Conservation (phyloP, 1,140 invertebrate species). For the Aphaenogaster floridana region DNA sequence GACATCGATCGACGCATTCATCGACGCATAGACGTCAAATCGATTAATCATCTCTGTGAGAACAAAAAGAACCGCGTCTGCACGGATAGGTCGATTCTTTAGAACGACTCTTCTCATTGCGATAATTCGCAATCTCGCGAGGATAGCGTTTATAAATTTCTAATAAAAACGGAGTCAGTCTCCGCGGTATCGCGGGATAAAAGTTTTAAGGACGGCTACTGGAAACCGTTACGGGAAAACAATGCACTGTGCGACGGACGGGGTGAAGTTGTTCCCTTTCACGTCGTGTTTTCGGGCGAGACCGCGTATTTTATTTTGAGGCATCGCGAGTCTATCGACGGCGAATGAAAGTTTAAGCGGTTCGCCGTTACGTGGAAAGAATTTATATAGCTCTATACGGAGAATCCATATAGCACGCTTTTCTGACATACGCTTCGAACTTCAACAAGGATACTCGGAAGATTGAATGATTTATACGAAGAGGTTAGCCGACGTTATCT, state of each 20-base stretch:
- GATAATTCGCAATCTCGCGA: not conserved
- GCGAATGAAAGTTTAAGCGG: not conserved
- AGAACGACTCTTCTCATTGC: not conserved
- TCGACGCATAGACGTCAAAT: no score
- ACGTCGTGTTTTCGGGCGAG: not conserved
- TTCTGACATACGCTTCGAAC: not conserved
- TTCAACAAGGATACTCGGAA: not conserved
- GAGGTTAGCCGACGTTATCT: no score
- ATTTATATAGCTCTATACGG: not conserved
- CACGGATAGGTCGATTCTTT: not conserved
- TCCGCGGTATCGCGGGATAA: not conserved
- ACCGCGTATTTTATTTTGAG: not conserved
- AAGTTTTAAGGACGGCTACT: not conserved
- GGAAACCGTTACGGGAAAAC: not conserved
- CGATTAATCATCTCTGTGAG: not conserved
- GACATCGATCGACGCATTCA: no score
- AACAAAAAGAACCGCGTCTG: not conserved
- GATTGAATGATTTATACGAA: not conserved
- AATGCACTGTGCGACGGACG: not conserved
- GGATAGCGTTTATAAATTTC: constrained; percentile 2
- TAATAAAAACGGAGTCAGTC: not conserved
- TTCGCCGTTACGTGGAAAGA: not conserved
- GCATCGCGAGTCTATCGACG: not conserved
- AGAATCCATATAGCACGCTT: not conserved
- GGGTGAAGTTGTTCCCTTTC: not conserved